Evolutionary conservation across 2,113 vertebrate genomes (phyloP).

Genomic region (Dipodomys ordii): DNA sequence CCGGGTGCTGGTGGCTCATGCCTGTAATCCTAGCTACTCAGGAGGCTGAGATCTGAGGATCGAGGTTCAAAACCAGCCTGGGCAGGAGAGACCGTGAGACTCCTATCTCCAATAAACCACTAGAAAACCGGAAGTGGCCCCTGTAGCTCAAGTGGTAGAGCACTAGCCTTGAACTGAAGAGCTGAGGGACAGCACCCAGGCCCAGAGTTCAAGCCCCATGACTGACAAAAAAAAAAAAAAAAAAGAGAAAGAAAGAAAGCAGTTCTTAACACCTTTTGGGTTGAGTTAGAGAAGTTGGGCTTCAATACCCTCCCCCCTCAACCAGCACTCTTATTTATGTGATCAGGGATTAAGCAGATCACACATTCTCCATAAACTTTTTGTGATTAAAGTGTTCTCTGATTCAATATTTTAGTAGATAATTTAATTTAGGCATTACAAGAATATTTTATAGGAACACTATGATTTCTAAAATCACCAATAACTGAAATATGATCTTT

Average conservation of each 20-base stretch:
- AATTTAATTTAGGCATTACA: neutral
- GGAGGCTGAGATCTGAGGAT: too few relatives aligned
- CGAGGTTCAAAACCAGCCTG: too few relatives aligned
- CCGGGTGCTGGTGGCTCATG: too few relatives aligned
- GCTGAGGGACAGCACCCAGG: too few relatives aligned
- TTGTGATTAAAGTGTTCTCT: neutral
- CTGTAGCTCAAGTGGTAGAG: too few relatives aligned
- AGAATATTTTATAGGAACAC: neutral
- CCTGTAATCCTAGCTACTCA: too few relatives aligned
- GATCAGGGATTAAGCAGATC: neutral
- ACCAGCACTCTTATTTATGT: neutral
- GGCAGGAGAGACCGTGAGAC: too few relatives aligned
- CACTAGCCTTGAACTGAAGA: too few relatives aligned
- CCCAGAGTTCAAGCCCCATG: too few relatives aligned
- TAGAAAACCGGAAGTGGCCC: too few relatives aligned
- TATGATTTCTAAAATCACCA: neutral
- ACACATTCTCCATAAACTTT: neutral
- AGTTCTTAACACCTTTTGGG: neutral
- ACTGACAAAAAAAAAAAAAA: too few relatives aligned
- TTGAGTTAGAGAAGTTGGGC: neutral
- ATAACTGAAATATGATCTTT: neutral
- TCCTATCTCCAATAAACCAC: too few relatives aligned
- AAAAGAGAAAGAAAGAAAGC: constrained; percentile 33
- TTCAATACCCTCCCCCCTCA: neutral
- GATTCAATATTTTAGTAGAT: neutral